Base-by-base conservation (phyloP, 2,888 invertebrate species). In the Orgyia antiqua region DNA sequence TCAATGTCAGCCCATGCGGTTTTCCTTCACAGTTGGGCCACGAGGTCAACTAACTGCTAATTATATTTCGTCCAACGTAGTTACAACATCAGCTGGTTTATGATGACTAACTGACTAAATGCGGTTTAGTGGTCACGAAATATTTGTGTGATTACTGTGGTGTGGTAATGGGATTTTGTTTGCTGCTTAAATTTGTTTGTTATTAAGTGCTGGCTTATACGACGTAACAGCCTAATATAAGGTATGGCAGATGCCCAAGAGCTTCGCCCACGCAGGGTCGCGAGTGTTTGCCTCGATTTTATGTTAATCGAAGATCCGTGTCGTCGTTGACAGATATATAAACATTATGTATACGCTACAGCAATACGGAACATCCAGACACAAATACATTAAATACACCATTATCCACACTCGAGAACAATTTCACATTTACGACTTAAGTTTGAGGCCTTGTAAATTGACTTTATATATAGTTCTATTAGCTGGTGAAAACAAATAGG, bases 291-390 rank as follows among this genome's bases (percentile, higher is more conserved):
- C 51, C 60, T 76, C 70, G 65, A 77, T 75, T 83, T 86, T 84
- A 86, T 86, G 86, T 79, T 86, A 84, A 86, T 86, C 86, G 86
- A 86, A 86, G 77, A 84, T 68, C 73, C 84, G 63, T 86, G 86
- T 86, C 76, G 68, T 53, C 53, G 45, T 44, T 60, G 63, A 58
- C 58, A 10, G 24, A 25, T 19, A 24, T 36, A 31, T 36, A 25
- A 10, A 61, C 60, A 60, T 64, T 51, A 46, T 51, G 57, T 56
- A 62, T 43, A 54, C 65, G 66, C 64, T 68, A 57, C 15, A 65
- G 68, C 64, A 64, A 69, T 64, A 60, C 68, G 63, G 62, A 66
- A 67, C 58, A 58, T 53, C 47, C 60, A 61, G 50, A 54, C 58
- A 61, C 51, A 62, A 61, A 67, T 66, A 61, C 71, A 73, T 73